phyloP scores from a whole-genome alignment of 2,888 invertebrate genomes.

The Norana najaformis region DNA sequence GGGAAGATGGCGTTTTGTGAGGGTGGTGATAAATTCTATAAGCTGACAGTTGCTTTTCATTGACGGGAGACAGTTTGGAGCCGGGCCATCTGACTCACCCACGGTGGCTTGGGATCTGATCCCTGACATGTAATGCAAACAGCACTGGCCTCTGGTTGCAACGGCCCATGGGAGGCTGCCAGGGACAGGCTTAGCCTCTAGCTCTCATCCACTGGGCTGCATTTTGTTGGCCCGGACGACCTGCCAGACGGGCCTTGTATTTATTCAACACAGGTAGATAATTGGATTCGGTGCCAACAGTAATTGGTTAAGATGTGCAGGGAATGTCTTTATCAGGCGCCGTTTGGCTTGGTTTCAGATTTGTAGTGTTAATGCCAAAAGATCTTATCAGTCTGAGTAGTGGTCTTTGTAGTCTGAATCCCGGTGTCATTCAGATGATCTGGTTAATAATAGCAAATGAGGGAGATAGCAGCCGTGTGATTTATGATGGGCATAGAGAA shows the following conservation, averaged over 20 bases:
- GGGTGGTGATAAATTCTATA: not conserved
- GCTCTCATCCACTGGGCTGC: not conserved
- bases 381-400: not conserved
- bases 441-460: not conserved
- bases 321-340: not conserved
- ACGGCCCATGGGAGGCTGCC: not conserved
- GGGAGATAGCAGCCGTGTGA: not conserved
- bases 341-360: not conserved
- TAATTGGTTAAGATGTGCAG: not conserved
- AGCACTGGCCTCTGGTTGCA: conserved; percentile 5
- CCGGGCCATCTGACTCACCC: conserved; percentile 5
- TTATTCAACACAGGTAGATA: not conserved
- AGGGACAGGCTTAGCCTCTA: not conserved
- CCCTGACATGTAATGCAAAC: conserved; percentile 13
- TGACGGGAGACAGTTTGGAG: not conserved
- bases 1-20: not conserved
- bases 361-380: too few relatives aligned
- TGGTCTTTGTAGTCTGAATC: not conserved
- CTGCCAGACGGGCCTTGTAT: not conserved
- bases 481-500: not conserved
- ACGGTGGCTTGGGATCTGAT: not conserved
- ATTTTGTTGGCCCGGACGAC: not conserved
- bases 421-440: too few relatives aligned
- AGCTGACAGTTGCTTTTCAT: conserved; percentile 7
- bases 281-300: not conserved